Evolutionary conservation across 2,888 invertebrate species (phyloP), one percentile per base, ranked within the genome.

Genomic region (Calephelis perditalis): DNA sequence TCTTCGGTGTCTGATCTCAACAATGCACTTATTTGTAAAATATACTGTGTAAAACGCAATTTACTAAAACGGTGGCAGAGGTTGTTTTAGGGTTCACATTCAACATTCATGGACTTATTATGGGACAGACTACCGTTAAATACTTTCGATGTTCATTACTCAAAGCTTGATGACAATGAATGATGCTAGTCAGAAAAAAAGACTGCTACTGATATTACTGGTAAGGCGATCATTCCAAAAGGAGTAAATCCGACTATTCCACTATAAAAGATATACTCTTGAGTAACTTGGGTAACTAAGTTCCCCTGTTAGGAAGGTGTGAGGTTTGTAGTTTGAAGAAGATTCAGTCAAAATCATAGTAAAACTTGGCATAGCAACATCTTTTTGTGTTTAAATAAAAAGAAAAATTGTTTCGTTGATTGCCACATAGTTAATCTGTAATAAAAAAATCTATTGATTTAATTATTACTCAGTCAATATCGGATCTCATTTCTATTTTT

Each of bases 51-150:
- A 55, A 71, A 72, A 62, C 68, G 72, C 60, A 77, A 75, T 63
- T 75, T 71, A 57, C 70, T 70, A 52, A 73, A 77, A 68, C 77
- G 74, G 74, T 76, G 75, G 75, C 70, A 74, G 64, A 73, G 71
- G 59, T 68, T 74, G 62, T 75, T 76, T 68, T 75, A 68, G 68
- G 68, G 68, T 15, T 15, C 15, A 15, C 65, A 64, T 68, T 15
- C 15, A 15, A 15, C 56, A 64, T 68, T 63, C 64, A 69, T 64
- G 67, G 67, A 64, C 68, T 70, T 40, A 62, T 69, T 66, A 62
- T 68, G 58, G 49, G 68, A 68, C 37, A 70, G 37, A 68, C 66
- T 3, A 60, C 65, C 35, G 62, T 65, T 62, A 65, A 67, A 64
- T 63, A 65, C 54, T 67, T 65, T 62, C 59, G 63, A 63, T 59